phyloP scores from a whole-genome alignment of 2,113 vertebrate species.

The Anguilla japonica region DNA sequence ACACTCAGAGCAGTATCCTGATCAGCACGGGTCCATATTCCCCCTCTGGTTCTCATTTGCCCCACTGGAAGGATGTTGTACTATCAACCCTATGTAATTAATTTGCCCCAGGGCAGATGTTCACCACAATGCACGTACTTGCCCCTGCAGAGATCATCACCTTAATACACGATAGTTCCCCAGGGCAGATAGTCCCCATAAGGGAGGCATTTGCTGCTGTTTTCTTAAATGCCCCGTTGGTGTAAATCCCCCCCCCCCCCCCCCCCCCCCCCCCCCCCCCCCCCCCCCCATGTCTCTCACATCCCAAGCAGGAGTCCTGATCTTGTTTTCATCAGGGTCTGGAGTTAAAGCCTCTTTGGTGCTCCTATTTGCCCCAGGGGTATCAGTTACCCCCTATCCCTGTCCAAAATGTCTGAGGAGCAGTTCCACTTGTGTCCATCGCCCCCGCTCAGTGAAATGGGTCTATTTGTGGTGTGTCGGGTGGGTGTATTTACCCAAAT shows the following conservation, averaged over 20 bases:
- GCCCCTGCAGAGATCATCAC: too few relatives aligned
- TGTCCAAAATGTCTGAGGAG: not conserved
- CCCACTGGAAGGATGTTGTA: too few relatives aligned
- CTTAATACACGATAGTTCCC: too few relatives aligned
- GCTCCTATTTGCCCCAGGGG: not conserved
- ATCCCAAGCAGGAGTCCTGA: not conserved
- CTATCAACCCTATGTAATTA: too few relatives aligned
- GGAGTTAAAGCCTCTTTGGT: not conserved
- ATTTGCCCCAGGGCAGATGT: too few relatives aligned
- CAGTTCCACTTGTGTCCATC: not conserved
- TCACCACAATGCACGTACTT: too few relatives aligned
- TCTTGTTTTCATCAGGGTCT: not conserved
- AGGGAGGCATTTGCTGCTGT: too few relatives aligned
- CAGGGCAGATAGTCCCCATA: too few relatives aligned
- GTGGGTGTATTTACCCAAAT: not conserved
- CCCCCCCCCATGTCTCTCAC: not conserved
- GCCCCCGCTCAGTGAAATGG: not conserved
- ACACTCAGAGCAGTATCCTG: not conserved
- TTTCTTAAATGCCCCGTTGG: too few relatives aligned
- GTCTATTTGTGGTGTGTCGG: not conserved
- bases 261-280: too few relatives aligned
- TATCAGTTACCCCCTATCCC: not conserved
- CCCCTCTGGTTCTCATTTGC: not conserved
- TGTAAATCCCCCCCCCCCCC: too few relatives aligned
- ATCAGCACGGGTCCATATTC: not conserved